Base-by-base conservation (phyloP, 2,888 invertebrate species). In the Lasioglossum calceatum region DNA sequence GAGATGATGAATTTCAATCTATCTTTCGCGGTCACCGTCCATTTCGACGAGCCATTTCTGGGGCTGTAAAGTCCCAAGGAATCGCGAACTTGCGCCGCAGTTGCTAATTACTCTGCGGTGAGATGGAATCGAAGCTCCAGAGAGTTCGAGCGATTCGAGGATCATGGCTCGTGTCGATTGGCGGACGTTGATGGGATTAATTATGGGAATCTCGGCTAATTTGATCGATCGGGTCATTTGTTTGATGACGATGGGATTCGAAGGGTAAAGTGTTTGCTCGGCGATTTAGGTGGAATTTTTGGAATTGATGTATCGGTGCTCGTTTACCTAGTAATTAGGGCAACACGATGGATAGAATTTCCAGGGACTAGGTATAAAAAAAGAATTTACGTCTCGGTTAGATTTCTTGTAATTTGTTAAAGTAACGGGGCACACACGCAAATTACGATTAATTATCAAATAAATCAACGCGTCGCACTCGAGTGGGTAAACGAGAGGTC, bases 1-100 rank as follows among this genome's bases (percentile, higher is more conserved):
- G 12, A 54, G 54, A 82, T 61, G 74, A 84, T 82, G 74, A 81
- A 77, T 77, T 70, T 75, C 74, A 78, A 84, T 78, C 78, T 71
- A 74, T 75, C 77, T 39, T 50, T 58, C 42, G 67, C 61, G 70
- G 82, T 70, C 47, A 58, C 67, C 36, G 67, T 44, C 58, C 67
- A 39, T 77, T 70, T n/a, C 12, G 61, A 44, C 19, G 23, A 32
- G 10, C 19, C 27, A 50, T 70, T 7, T 7, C 44, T 32, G 10
- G 32, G 19, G 7, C 27, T 44, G 2, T 16, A 47, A 36, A 19
- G 27, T 7, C 23, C 39, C 39, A 39, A 70, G 36, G 36, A 70
- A 70, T 70, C 36, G 70, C 19, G 2, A 19, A 70, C 5, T 39
- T 19, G 16, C 36, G 27, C 16, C 58, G 58, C n/a, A 58, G 58